A percentile compares a stretch with the other conserved stretches of the same genome.
phyloP scores from a whole-genome alignment of 2,888 invertebrate species.

The Loripinus fragilis region DNA sequence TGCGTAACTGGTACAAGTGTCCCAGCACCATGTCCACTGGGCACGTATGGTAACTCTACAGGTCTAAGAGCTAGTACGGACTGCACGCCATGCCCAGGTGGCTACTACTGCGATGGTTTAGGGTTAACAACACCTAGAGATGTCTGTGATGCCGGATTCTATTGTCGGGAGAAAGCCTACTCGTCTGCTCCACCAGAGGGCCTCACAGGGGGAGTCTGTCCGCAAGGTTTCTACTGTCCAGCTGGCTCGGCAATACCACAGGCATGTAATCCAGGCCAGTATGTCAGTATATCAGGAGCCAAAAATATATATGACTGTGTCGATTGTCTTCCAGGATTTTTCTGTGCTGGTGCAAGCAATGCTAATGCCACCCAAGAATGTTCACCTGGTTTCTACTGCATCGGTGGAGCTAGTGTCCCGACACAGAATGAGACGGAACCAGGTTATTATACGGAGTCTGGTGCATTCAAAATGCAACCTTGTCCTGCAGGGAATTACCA shows the following conservation, averaged over 20 bases:
- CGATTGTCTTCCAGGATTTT: constrained; percentile 81
- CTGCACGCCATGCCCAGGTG: constrained; percentile 82
- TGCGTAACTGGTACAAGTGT: constrained; percentile 79
- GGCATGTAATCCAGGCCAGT: constrained; percentile 78
- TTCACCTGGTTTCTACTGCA: constrained; percentile 81
- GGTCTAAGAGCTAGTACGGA: constrained; percentile 76
- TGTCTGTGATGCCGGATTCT: constrained; percentile 79
- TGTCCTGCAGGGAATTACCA: constrained; percentile 79
- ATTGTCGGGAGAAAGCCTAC: constrained; percentile 81
- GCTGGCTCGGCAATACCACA: constrained; percentile 75
- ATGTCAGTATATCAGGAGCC: constrained; percentile 79
- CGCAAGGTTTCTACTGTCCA: constrained; percentile 81
- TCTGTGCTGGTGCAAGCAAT: constrained; percentile 80
- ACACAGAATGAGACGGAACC: constrained; percentile 76
- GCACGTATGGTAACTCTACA: constrained; percentile 81
- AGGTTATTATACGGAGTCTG: constrained; percentile 78
- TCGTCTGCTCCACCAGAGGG: constrained; percentile 82
- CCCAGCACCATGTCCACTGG: constrained; percentile 80
- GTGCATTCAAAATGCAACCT: constrained; percentile 80
- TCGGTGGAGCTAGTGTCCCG: constrained; percentile 78
- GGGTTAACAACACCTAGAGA: constrained; percentile 79
- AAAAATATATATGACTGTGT: constrained; percentile 80
- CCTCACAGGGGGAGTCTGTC: constrained; percentile 80
- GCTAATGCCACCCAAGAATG: constrained; percentile 75
- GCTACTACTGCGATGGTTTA: constrained; percentile 82